These are phyloP conservation scores for Oreocharis arfaki DNA, from an alignment of 2,113 vertebrate genomes.

Conservation along the genomic window DNA sequence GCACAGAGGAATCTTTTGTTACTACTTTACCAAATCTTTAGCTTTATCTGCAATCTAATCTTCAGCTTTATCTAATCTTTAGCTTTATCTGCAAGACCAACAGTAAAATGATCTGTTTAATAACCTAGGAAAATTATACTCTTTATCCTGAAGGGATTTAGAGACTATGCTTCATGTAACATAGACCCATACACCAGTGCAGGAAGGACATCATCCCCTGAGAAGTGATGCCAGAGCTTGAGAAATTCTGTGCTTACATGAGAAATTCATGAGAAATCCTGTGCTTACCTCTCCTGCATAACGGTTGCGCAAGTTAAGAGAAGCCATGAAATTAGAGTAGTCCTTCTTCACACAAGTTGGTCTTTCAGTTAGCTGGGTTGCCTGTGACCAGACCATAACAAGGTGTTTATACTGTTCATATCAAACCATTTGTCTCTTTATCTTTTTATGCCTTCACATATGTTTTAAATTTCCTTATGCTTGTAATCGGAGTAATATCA, in stretches of 20 bases:
- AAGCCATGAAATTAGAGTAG: conserved; percentile 98
- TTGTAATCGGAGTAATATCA: neutral
- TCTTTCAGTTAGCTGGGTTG: conserved; percentile 89
- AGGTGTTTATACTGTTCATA: neutral
- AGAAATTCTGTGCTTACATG: conserved; percentile 59
- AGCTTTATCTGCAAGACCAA: neutral
- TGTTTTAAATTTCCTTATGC: neutral
- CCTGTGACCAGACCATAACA: conserved; percentile 60
- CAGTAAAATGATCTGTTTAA: neutral
- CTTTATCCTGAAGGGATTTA: neutral
- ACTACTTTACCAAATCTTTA: neutral
- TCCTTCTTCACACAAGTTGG: conserved; percentile 95
- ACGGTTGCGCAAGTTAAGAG: conserved; percentile 94
- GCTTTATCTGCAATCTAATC: neutral
- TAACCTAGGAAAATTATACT: neutral
- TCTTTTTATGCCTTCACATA: neutral
- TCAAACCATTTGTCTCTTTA: neutral
- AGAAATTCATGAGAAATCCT: neutral
- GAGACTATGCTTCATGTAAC: neutral
- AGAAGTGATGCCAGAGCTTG: neutral
- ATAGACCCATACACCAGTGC: neutral
- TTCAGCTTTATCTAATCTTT: neutral
- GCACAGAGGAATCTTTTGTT: neutral
- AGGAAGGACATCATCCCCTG: neutral
- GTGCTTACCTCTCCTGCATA: conserved; percentile 90